These are phyloP conservation scores for Acleris laterana DNA, from an alignment of 2,888 invertebrate species.

Conservation along the genomic window DNA sequence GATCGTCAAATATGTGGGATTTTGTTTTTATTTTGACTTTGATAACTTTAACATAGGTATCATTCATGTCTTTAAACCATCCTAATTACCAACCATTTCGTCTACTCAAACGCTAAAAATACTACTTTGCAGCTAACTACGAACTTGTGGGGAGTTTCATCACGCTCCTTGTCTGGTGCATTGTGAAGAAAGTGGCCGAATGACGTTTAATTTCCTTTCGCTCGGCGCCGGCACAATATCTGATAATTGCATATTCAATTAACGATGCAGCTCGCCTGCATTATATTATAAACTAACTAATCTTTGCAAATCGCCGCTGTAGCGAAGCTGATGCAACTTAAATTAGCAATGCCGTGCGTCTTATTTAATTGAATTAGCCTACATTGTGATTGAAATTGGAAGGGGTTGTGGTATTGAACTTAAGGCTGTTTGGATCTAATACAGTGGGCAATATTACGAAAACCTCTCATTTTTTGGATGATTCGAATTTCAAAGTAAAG, in stretches of 20 bases:
- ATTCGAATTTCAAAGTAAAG: too few species aligned
- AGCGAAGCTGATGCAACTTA: not conserved
- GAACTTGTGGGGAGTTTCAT: slow-evolving; percentile 41
- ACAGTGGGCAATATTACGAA: too few species aligned
- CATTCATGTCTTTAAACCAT: too few species aligned
- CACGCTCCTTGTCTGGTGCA: slow-evolving; percentile 49
- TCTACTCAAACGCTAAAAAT: too few species aligned
- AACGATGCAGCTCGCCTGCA: slow-evolving; percentile 49
- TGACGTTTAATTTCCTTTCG: slow-evolving; percentile 81
- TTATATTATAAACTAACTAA: slow-evolving; percentile 37
- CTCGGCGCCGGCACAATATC: slow-evolving; percentile 58
- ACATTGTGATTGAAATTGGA: not conserved
- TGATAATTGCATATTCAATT: slow-evolving; percentile 70
- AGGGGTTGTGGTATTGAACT: too few species aligned
- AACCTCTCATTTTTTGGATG: too few species aligned
- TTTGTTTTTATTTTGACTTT: too few species aligned
- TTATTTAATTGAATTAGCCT: not conserved
- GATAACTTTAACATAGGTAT: too few species aligned
- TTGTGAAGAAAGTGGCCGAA: slow-evolving; percentile 76
- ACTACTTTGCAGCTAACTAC: not conserved
- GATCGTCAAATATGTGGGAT: too few species aligned
- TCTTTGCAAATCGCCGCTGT: not conserved
- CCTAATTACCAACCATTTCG: too few species aligned
- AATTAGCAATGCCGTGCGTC: too few species aligned
- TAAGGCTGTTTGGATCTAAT: too few species aligned